A percentile compares a stretch with the other conserved stretches of the same genome.
These are phyloP conservation scores for Pteria penguin DNA, from an alignment of 2,888 invertebrate species.

Conservation along the genomic window DNA sequence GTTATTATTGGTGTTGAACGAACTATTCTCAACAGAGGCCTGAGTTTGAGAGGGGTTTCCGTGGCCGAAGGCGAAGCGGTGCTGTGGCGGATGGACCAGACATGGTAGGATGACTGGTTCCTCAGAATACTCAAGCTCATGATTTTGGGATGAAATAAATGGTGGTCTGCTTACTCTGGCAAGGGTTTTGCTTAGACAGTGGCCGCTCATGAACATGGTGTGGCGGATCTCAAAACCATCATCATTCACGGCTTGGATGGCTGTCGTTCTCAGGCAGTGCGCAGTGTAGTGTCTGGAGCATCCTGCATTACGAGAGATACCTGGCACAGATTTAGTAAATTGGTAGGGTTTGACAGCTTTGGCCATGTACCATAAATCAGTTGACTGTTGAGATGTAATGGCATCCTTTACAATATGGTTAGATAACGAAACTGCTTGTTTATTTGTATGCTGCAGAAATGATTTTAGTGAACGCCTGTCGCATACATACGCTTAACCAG, in stretches of 20 bases:
- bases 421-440: neutral
- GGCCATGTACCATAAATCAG: too few relatives aligned
- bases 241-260: constrained; percentile 19
- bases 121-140: too few relatives aligned
- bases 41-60: too few relatives aligned
- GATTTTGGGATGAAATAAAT: too few relatives aligned
- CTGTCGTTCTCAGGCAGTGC: constrained; percentile 12
- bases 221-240: constrained; percentile 11
- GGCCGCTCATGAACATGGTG: constrained; percentile 2
- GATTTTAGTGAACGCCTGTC: neutral
- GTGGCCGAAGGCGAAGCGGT: too few relatives aligned
- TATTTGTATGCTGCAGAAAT: too few relatives aligned
- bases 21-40: too few relatives aligned
- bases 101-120: too few relatives aligned
- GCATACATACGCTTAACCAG: constrained; percentile 31
- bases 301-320: constrained; percentile 9
- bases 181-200: constrained; percentile 7
- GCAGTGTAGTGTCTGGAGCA: constrained; percentile 18
- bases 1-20: too few relatives aligned
- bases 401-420: constrained; percentile 11
- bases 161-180: too few relatives aligned
- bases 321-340: constrained; percentile 3
- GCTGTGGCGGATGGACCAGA: too few relatives aligned
- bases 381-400: neutral
- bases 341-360: constrained; percentile 13